Conservation (phyloP, 2,797 vertebrate species). For the Sebastes trivittatus region DNA sequence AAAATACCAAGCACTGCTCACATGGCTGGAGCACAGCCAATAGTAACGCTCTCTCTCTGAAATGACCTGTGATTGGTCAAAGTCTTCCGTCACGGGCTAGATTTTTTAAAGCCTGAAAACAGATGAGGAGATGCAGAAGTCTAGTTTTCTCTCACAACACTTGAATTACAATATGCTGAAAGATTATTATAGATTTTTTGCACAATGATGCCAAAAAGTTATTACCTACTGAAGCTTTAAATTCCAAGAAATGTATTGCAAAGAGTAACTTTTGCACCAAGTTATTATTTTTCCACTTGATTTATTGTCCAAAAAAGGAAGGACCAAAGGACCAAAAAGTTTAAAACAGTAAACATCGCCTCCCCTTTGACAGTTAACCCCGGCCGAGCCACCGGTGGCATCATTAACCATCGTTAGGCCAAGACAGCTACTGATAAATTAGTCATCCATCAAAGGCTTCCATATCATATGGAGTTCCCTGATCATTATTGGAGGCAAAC, state of each 20-base stretch:
- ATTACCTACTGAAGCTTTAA: background rate
- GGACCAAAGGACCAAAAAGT: background rate
- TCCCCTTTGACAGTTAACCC: conserved; percentile 42
- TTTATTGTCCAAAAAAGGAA: background rate
- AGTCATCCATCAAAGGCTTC: conserved; percentile 78
- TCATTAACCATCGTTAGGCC: conserved; percentile 78
- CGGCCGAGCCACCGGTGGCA: conserved; percentile 42
- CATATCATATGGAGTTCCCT: conserved; percentile 71
- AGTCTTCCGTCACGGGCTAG: no score
- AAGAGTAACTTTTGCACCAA: background rate
- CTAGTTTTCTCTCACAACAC: no score
- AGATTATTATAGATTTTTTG: fast-evolving
- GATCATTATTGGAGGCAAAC: conserved; percentile 78
- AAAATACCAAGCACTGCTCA: no score
- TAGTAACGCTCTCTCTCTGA: no score
- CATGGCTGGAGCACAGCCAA: fast-evolving
- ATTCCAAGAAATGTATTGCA: background rate
- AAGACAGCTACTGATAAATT: conserved; percentile 80
- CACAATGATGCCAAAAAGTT: no score
- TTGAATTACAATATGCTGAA: no score
- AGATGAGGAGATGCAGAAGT: no score
- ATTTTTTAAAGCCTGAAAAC: no score
- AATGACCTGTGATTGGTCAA: no score
- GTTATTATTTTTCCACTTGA: background rate
- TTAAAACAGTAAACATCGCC: background rate